Percentiles rank a stretch among this genome's conserved stretches.
These are phyloP conservation scores for Thalassoma bifasciatum DNA, from an alignment of 2,113 vertebrate species.

Conservation along the genomic window DNA sequence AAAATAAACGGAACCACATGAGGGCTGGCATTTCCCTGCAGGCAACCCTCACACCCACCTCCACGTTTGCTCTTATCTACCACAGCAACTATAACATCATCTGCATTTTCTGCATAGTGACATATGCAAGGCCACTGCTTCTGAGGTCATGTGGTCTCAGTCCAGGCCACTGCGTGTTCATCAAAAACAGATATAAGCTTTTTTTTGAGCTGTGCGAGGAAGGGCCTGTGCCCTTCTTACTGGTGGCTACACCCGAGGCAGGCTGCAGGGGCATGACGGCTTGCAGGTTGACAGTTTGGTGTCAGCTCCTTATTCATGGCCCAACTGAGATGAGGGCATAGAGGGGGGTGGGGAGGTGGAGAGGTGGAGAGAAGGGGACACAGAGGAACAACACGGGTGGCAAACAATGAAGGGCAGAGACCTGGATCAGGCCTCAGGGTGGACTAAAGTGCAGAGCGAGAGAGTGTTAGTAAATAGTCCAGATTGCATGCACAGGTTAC, in stretches of 20 bases:
- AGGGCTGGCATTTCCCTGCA: slow-evolving; percentile 53
- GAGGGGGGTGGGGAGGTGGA: slow-evolving; percentile 7
- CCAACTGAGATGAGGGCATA: slow-evolving; percentile 67
- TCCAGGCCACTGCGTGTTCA: slow-evolving; percentile 48
- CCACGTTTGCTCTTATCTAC: slow-evolving; percentile 28
- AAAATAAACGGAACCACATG: slow-evolving; percentile 77
- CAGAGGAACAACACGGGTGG: slow-evolving; percentile 47
- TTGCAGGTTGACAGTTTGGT: slow-evolving; percentile 84
- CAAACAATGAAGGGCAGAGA: slow-evolving; percentile 47
- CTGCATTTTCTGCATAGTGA: slow-evolving; percentile 23
- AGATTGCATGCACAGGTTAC: not conserved
- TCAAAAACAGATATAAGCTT: slow-evolving; percentile 50
- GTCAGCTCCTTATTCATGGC: slow-evolving; percentile 81
- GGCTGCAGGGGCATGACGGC: slow-evolving; percentile 68
- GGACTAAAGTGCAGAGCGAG: slow-evolving; percentile 26
- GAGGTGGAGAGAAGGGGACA: slow-evolving; percentile 17
- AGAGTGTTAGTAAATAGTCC: slow-evolving; percentile 19
- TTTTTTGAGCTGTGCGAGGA: slow-evolving; percentile 47
- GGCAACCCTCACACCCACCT: slow-evolving; percentile 37
- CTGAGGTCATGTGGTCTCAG: slow-evolving; percentile 40
- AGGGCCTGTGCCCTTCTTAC: slow-evolving; percentile 38
- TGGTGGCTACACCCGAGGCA: slow-evolving; percentile 57
- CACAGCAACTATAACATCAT: slow-evolving; percentile 23
- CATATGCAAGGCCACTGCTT: slow-evolving; percentile 9
- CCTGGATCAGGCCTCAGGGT: slow-evolving; percentile 43